These are phyloP conservation scores for Amphilophus citrinellus DNA, from an alignment of 2,113 vertebrate genomes.

Conservation along the genomic window DNA sequence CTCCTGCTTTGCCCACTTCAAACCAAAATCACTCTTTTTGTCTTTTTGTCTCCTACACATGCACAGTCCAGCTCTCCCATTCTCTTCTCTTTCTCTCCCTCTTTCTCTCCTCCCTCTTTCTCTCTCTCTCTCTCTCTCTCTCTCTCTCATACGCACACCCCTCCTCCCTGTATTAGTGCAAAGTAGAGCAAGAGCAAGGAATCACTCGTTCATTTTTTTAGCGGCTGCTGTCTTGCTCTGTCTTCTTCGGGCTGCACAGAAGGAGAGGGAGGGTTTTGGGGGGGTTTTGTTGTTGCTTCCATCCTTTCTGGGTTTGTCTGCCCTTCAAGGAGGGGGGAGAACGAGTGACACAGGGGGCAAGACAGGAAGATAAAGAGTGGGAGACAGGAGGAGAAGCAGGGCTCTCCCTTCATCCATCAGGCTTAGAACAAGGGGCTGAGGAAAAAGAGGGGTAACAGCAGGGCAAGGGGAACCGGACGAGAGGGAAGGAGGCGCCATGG, in stretches of 20 bases:
- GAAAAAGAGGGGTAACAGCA: slow-evolving; percentile 39
- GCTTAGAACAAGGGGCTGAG: slow-evolving; percentile 30
- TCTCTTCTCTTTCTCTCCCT: slow-evolving; percentile 1
- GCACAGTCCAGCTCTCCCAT: slow-evolving; percentile 1
- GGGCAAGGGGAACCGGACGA: slow-evolving; percentile 57
- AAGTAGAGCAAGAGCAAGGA: slow-evolving; percentile 75
- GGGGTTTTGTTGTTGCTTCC: background rate
- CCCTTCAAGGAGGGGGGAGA: slow-evolving; percentile 9
- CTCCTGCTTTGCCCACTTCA: slow-evolving; percentile 34
- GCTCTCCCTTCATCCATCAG: slow-evolving; percentile 25
- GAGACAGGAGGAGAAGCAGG: slow-evolving; percentile 14
- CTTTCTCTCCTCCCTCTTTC: slow-evolving; percentile 13
- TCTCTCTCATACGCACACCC: slow-evolving; percentile 39
- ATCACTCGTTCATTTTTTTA: slow-evolving; percentile 63
- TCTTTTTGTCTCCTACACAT: slow-evolving; percentile 36
- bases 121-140: slow-evolving; percentile 14
- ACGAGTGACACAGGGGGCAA: slow-evolving; percentile 20
- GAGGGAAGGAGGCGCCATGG: slow-evolving; percentile 86
- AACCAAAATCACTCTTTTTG: slow-evolving; percentile 46
- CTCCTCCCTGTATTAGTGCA: slow-evolving; percentile 68
- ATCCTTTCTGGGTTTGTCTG: slow-evolving; percentile 32
- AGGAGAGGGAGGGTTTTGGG: slow-evolving; percentile 2
- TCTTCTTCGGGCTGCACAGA: slow-evolving; percentile 39
- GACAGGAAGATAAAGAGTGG: slow-evolving; percentile 19
- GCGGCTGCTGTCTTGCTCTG: slow-evolving; percentile 50